Conservation (phyloP, 1,140 invertebrate genomes). For the Melitaea cinxia region DNA sequence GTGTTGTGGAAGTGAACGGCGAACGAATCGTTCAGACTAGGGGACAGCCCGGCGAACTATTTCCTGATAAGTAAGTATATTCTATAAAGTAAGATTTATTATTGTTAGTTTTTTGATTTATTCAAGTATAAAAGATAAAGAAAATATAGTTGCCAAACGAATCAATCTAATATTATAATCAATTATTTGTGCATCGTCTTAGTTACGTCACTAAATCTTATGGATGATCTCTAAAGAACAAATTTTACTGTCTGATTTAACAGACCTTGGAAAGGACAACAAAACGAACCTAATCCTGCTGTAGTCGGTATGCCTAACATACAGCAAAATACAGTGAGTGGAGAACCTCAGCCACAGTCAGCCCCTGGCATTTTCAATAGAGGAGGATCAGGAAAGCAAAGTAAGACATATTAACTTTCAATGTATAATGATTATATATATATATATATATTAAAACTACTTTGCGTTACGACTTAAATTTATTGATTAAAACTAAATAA, state of each 20-base stretch:
- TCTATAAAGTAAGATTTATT: no score
- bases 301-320: constrained; percentile 67
- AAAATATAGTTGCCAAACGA: no score
- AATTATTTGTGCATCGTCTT: no score
- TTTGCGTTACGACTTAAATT: no score
- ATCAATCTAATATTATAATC: no score
- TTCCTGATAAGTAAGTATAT: constrained; percentile 76
- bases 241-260: no score
- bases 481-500: no score
- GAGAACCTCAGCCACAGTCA: constrained; percentile 64
- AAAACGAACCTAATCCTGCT: constrained; percentile 69
- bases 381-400: constrained; percentile 73
- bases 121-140: no score
- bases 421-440: constrained; percentile 31
- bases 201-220: no score
- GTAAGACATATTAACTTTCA: constrained; percentile 14
- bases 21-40: constrained; percentile 74
- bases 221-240: no score
- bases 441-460: no score
- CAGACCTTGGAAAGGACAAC: constrained; percentile 75
- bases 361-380: constrained; percentile 68
- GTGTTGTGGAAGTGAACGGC: constrained; percentile 73
- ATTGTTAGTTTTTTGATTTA: no score
- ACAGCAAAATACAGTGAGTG: constrained; percentile 61
- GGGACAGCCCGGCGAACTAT: constrained; percentile 73